phyloP scores from a whole-genome alignment of 35 echinoderm and acorn worm species.

The Lytechinus variegatus region DNA sequence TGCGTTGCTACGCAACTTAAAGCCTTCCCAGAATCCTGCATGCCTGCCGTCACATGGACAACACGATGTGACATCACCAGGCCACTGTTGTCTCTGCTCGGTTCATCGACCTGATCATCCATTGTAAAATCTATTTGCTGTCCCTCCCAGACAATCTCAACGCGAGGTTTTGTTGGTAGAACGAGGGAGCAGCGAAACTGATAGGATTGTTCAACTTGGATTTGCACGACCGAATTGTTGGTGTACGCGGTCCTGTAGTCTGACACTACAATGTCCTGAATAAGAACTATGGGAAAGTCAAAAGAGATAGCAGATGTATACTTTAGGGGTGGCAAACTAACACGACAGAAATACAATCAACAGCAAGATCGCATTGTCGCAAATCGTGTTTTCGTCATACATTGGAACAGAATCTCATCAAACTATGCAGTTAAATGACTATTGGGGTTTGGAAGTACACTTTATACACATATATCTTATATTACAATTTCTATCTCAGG shows the following conservation, averaged over 20 bases:
- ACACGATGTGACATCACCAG: constrained; percentile 4
- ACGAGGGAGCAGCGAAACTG: background rate
- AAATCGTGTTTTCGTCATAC: no score
- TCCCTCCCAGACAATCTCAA: background rate
- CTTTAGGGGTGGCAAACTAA: background rate
- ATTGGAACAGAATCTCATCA: no score
- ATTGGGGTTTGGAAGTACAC: no score
- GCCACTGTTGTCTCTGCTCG: background rate
- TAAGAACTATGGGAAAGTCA: background rate
- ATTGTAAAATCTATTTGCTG: background rate
- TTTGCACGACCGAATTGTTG: constrained; percentile 18
- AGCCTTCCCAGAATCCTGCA: constrained; percentile 7
- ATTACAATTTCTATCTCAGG: no score
- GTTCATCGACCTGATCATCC: constrained; percentile 27
- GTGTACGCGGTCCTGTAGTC: constrained; percentile 7
- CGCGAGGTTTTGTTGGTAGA: background rate
- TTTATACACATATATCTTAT: no score
- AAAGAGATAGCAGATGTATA: background rate
- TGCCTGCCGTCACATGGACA: background rate
- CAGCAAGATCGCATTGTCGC: no score
- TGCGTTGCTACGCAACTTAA: constrained; percentile 44
- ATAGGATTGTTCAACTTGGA: constrained; percentile 28
- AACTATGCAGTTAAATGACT: no score
- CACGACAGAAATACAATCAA: background rate
- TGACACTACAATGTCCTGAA: background rate